Evolutionary conservation across 2,113 vertebrate species (phyloP), one percentile per base, ranked within the genome.

Genomic region (Ageneiosus marmoratus): DNA sequence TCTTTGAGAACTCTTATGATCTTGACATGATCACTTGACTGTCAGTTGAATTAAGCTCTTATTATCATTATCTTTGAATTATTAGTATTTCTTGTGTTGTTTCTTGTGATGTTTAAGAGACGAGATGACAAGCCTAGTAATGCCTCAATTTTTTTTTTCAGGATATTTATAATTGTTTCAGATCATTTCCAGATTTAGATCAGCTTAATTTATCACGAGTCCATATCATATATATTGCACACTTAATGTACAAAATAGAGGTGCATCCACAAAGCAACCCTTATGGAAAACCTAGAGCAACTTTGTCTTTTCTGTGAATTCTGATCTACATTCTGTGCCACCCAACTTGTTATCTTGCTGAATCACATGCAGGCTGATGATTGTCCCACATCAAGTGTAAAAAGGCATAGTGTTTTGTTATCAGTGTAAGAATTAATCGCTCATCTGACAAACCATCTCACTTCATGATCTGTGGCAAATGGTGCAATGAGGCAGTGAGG

Each of bases 361-460:
- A 83, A 34, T 85, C 78, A 85, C 37, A 56, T 56, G 29, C 72
- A 81, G 60, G 29, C 48, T 85, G 72, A 48, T 69, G 50, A 85
- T 50, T 81, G 27, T 67, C 22, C 41, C 62, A 70, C 79, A 48
- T 50, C 58, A 37, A 46, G 62, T 76, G 79, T 77, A 81, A 75
- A 63, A 84, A 67, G 34, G 32, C 70, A 65, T 22, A 69, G 83
- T 69, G 73, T 79, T 81, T 81, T 77, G 53, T 81, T 77, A 58
- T 55, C 32, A 50, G 72, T 70, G 60, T 69, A 67, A 81, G 60
- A 81, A 67, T 63, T 58, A 62, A 67, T 9, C n/a, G 53, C 72
- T 81, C 37, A 69, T 76, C 60, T 58, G 34, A 85, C 34, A 60
- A 76, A 81, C 8, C 27, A 8, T 70, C 75, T 69, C 73, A 83